Evolutionary conservation across 1,140 invertebrate species (phyloP), one percentile per base, ranked within the genome.

Genomic region (Scaptomyza hsui): DNA sequence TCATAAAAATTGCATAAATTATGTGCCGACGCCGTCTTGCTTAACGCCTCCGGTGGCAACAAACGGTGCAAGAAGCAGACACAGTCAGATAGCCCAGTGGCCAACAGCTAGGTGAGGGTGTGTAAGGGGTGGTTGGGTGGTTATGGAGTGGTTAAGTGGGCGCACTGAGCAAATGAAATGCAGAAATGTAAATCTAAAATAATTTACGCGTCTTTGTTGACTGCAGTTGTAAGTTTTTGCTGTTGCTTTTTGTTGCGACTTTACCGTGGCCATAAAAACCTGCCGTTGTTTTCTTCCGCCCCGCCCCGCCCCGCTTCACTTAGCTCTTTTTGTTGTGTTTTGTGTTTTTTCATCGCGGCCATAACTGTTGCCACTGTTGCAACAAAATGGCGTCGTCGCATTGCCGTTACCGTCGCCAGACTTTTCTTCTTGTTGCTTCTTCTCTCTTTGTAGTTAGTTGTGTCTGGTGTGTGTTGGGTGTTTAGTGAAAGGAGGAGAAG

Each of bases 111-210:
- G 12, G 4, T 39, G 1, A 10, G 37, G 12, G 9, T 10, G 6
- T 51, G 18, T 6, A 29, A 10, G 35, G 37, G 9, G 6, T 9
- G 29, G 26, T 29, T 12, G 26, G 39, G 48, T 29, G 26, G 26
- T 5, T 29, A n/a, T 24, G 35, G 32, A 15, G 32, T 15, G 18
- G 44, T 35, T 15, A 37, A 65, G 55, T 57, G 70, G 41, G 52
- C 41, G 48, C 47, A 51, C 41, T 63, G 81, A 77, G 72, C 78
- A 86, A 86, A 86, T 88, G 82, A 88, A 86, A 86, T 86, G 82
- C 82, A 82, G 83, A 88, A 88, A 88, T 88, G 82, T 83, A 88
- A 88, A 88, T 88, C 82, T 88, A 89, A 88, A 88, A 88, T 88
- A 88, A 88, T 88, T 88, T 88, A 88, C 82, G 82, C 82, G 75